phyloP scores from a whole-genome alignment of 2,113 vertebrate species.

The Cebus imitator region DNA sequence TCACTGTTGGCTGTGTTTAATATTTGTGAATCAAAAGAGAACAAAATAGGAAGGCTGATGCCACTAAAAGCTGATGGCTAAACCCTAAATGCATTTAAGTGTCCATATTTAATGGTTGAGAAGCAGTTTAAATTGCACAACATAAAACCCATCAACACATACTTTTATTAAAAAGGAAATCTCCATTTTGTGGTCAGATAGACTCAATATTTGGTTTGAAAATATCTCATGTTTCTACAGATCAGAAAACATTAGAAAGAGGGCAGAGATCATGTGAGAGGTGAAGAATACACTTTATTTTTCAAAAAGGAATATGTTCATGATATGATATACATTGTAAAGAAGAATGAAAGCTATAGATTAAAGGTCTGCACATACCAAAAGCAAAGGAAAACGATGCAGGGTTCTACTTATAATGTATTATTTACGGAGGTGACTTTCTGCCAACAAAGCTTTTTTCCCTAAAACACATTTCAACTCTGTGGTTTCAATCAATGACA shows the following conservation, averaged over 20 bases:
- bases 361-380: not conserved
- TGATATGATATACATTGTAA: not conserved
- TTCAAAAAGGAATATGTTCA: not conserved
- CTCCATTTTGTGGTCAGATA: constrained; percentile 55
- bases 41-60: not conserved
- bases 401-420: not conserved
- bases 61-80: not conserved
- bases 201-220: constrained; percentile 56
- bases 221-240: constrained; percentile 1
- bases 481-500: constrained; percentile 47
- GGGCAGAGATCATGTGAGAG: not conserved
- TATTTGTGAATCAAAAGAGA: not conserved
- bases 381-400: not conserved
- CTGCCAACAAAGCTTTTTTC: not conserved
- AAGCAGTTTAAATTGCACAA: constrained; percentile 59
- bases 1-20: not conserved
- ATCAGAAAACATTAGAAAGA: constrained; percentile 65
- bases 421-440: not conserved
- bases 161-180: constrained; percentile 59
- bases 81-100: constrained; percentile 50
- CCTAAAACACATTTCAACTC: constrained; percentile 1
- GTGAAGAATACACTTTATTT: not conserved
- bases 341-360: constrained; percentile 27
- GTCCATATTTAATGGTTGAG: not conserved
- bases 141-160: constrained; percentile 63